Base-by-base conservation (phyloP, 1,140 invertebrate genomes). In the Drosophila seguyi region DNA sequence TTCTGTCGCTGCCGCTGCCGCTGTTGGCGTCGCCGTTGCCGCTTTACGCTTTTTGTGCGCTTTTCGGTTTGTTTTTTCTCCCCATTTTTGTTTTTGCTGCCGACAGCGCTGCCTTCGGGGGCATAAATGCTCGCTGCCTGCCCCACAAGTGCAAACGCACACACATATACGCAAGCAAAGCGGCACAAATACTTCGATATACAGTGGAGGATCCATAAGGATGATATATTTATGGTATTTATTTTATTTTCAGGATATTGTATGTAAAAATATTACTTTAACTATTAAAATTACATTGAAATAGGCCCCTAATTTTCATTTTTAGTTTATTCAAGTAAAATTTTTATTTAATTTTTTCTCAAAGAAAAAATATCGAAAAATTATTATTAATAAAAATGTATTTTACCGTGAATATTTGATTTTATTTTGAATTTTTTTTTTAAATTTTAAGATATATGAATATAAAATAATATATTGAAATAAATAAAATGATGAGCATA, bases 41-140 rank as follows among this genome's bases (percentile, higher is more conserved):
- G 81, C 81, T 79, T 85, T 80, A 83, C 81, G 81, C 82, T 85
- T 84, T 74, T 84, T 85, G 79, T 86, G 77, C 65, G 77, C 65
- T 56, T 62, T 79, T 45, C 61, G 75, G 67, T 68, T 63, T 62
- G 47, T 78, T 57, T 42, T 63, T 42, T 16, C 22, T 18, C 38
- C n/a, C 2, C 36, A 50, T 44, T 77, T 68, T 73, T 75, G 52
- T 72, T 55, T 55, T 71, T 80, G 68, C 63, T 65, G 85, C 86
- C 78, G 69, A 55, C 75, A 79, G 81, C 81, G 81, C 81, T 80
- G 87, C 88, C 71, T 73, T 71, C 61, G 88, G 84, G 74, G 79
- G 84, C 79, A 87, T 85, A 85, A 81, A 85, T 83, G 82, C 68
- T 62, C 59, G 50, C 73, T 75, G 71, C 72, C 68, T 74, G 73